Evolutionary conservation across 2,113 vertebrate species (phyloP), one percentile per base, ranked within the genome.

Genomic region (Nymphicus hollandicus): DNA sequence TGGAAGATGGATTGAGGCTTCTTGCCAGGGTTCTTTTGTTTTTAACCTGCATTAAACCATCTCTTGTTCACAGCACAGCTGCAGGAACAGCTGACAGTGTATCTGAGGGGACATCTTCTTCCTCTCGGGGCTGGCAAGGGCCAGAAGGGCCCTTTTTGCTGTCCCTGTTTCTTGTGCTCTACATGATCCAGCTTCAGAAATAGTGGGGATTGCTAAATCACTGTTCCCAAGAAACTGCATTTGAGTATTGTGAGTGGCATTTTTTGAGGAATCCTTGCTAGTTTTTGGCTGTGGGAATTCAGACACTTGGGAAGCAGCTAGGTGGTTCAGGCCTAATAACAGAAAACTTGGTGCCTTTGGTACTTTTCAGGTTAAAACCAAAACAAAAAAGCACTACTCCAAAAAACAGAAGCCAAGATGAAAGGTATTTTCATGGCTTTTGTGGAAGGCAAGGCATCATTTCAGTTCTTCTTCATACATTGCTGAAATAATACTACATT

Each of bases 111-210:
- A 8, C 39, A 87, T 44, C n/a, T 4, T 19, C 33, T 66, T 78
- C 22, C 9, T 80, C 56, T 8, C 46, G 47, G 6, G 56, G 27
- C 44, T 90, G 20, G 8, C 35, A 50, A 37, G 13, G 64, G 20
- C 4, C 60, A 53, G 47, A 52, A 76, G 39, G 35, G 9, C 29
- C 12, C 8, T 7, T 76, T 80, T 6, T 0, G 0, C 28, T 72
- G 20, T 46, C 33, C 17, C 24, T 66, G 16, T 14, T 77, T 39
- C 33, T 91, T 35, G 31, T 91, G 35, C 7, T 12, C 39, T 79
- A 18, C 8, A 3, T 11, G n/a, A 61, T 50, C 7, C 28, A 80
- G 17, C 28, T 81, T 78, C 56, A 87, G 44, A 43, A 89, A 31
- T 7, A 2, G 33, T 9, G 20, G 37, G 47, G 17, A 53, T 50